A percentile compares a stretch with the other conserved stretches of the same genome.
Evolutionary conservation across 2,888 invertebrate genomes (phyloP).

Genomic region (Lasius platythorax): DNA sequence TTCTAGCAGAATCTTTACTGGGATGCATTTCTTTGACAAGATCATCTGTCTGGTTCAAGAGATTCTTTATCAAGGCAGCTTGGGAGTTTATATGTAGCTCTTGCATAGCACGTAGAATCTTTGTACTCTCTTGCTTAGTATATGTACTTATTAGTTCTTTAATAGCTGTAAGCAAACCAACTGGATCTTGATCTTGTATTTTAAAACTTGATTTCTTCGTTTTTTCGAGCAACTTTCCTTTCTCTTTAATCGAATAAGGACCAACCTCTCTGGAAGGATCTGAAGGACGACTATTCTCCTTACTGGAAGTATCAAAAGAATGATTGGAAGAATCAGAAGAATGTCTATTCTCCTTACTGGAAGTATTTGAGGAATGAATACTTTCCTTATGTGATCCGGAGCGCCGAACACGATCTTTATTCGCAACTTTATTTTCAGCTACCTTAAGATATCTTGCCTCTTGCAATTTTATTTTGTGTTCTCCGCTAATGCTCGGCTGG

Average conservation of each 20-base stretch:
- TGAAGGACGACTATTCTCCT: slow-evolving; percentile 81
- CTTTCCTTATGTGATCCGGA: slow-evolving; percentile 71
- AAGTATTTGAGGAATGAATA: slow-evolving; percentile 72
- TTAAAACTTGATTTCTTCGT: slow-evolving; percentile 71
- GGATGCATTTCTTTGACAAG: slow-evolving; percentile 76
- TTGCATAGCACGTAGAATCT: slow-evolving; percentile 79
- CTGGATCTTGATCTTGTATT: slow-evolving; percentile 70
- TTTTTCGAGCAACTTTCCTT: slow-evolving; percentile 61
- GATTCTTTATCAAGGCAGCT: slow-evolving; percentile 79
- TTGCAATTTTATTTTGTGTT: slow-evolving; percentile 58
- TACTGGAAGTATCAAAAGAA: slow-evolving; percentile 76
- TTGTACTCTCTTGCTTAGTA: slow-evolving; percentile 81
- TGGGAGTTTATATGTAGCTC: slow-evolving; percentile 81
- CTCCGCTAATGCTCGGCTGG: slow-evolving; percentile 53
- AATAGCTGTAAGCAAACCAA: slow-evolving; percentile 78
- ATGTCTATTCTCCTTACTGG: slow-evolving; percentile 80
- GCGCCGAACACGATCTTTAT: slow-evolving; percentile 58
- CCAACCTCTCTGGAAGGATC: slow-evolving; percentile 73
- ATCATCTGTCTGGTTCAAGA: slow-evolving; percentile 80
- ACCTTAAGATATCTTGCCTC: slow-evolving; percentile 57
- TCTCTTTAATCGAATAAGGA: slow-evolving; percentile 66
- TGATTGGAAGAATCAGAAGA: slow-evolving; percentile 74
- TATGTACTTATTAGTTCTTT: slow-evolving; percentile 81
- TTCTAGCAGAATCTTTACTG: slow-evolving; percentile 68
- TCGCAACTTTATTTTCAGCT: slow-evolving; percentile 56